Evolutionary conservation across 1,140 invertebrate genomes (phyloP), one percentile per base, ranked within the genome.

Genomic region (Drosophila santomea): DNA sequence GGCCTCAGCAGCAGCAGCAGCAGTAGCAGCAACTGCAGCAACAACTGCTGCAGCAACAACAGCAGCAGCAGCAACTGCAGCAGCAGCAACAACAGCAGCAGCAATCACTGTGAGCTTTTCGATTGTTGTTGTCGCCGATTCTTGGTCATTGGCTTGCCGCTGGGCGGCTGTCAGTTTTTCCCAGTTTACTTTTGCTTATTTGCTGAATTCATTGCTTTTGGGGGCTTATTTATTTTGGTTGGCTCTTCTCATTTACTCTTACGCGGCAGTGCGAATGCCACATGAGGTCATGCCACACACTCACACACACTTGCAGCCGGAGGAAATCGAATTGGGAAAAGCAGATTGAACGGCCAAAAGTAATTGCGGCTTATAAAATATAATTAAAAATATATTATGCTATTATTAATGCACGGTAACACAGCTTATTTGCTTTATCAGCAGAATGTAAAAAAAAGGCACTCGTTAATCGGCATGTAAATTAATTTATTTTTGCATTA

Each of bases 111-210:
- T 54, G 60, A 71, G 67, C 60, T 64, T 64, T 71, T 57, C 38
- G 59, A 71, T 56, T 72, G 61, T 79, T 61, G 77, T 61, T 61
- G 71, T 41, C 81, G 82, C 77, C 89, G 77, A 80, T 89, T 84
- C 84, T 89, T 89, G 85, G 84, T 84, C 84, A 89, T 89, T 89
- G 84, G 80, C 84, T 90, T 74, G 69, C 71, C 50, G 76, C 72
- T 64, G 78, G 58, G 23, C 20, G 38, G 48, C 67, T 71, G 58
- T 52, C 45, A 39, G 50, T 23, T 32, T 50, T 44, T 23, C 38
- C 39, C 52, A 52, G 71, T 52, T 41, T 44, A 60, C 38, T 61
- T 66, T 58, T 69, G 79, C 57, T 89, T 89, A 89, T 89, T 89
- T 89, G 85, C 77, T 89, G 85, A 89, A 89, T 84, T 89, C 75